Evolutionary conservation across 2,113 vertebrate species (phyloP), one percentile per base, ranked within the genome.

Genomic region (Leptodactylus fuscus): DNA sequence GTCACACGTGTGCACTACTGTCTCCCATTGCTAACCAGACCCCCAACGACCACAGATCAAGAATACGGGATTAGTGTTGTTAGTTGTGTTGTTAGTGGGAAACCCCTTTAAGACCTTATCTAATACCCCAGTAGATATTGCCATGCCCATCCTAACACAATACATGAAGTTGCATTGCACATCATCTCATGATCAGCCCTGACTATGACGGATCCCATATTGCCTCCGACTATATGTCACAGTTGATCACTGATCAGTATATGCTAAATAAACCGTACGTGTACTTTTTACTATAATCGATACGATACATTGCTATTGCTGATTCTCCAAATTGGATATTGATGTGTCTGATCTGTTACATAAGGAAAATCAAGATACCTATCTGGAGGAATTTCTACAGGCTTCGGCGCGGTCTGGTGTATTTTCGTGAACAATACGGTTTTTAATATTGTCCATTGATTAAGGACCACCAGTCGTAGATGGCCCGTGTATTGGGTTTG

Each of bases 371-470:
- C 12, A n/a, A 36, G 51, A 41, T 4, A 53, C 20, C 18, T 46
- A 44, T 75, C 34, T 22, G 34, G 22, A 15, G 27, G 75, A 13
- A 78, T 78, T 78, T 58, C 32, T 78, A 78, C 3, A 16, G 51
- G 22, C 32, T 1, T 34, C 20, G 32, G 32, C 1, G n/a, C 15
- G 41, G 1, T 29, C 38, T 55, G n/a, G 32, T 51, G 81, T 51
- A n/a, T 71, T 71, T 71, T 38, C 12, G 51, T 82, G 65, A 82
- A 82, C 46, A 71, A 41, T 49, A 6, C 11, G 1, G 8, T 55
- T 73, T 82, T 70, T 53, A 70, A 58, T 71, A 70, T 55, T 36
- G 53, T n/a, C 76, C 36, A 60, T 24, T 38, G 22, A 13, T 44
- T n/a, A 62, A 4, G 6, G n/a, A 15, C n/a, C 22, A 12, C 60